Base-by-base conservation (phyloP, 2,888 invertebrate species). In the Diadromus collaris region DNA sequence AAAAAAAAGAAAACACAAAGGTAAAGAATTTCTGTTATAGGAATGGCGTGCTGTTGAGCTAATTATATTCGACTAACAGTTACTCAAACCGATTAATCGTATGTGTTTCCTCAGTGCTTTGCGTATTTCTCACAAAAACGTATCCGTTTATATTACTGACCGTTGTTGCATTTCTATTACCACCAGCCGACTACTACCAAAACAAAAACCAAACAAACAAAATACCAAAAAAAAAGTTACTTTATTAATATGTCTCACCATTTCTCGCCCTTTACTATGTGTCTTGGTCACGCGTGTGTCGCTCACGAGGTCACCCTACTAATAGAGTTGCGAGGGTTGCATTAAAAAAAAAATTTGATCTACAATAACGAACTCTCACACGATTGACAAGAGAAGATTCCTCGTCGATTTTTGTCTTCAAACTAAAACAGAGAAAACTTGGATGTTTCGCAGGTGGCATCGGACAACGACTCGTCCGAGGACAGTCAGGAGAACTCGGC, bases 401-500 rank as follows among this genome's bases (percentile, higher is more conserved):
- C 61, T 10, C 56, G 56, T 56, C 56, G 56, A 27, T 24, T 51
- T 24, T 51, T 46, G 6, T 29, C 29, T 27, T 7, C 27, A 6
- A 16, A 76, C 51, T 48, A 63, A 41, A 72, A 63, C 46, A 27
- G 19, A 58, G 24, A 13, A 16, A 32, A 46, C 9, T 83, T 84
- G 64, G 41, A 69, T 81, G 51, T 54, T 79, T 88, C 90, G 56
- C 91, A 95, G 95, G 93, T 95, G 85, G 94, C 94, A 83, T 94
- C 94, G 78, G 94, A 94, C 85, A 94, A 94, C 60, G 92, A 92
- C 81, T 92, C 93, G 81, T 94, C 94, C 84, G 94, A 95, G 86
- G 94, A 94, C 83, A 95, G 95, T 85, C 94, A 95, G 83, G 95
- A 95, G 83, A 97, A 97, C 86, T 97, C 97, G 7, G 97, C 96